phyloP scores from a whole-genome alignment of 2,797 vertebrate species.

The Caiman crocodilus region DNA sequence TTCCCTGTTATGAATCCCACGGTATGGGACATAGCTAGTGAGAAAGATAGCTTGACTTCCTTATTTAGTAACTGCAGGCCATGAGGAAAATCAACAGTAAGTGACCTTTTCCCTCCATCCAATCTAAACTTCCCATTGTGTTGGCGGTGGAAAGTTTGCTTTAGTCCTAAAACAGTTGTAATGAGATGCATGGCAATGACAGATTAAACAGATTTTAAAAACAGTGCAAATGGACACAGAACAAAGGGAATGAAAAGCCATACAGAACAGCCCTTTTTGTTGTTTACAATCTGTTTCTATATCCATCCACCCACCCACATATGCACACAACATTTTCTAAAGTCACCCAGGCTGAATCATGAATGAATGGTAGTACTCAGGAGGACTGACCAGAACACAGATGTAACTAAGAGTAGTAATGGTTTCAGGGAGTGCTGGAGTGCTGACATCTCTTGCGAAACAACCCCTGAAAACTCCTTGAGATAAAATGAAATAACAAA shows the following conservation, averaged over 20 bases:
- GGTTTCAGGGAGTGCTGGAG: slow-evolving; percentile 24
- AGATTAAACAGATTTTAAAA: background rate
- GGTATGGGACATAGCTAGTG: background rate
- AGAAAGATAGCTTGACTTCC: background rate
- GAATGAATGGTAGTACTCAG: background rate
- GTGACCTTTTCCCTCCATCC: slow-evolving; percentile 16
- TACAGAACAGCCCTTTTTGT: background rate
- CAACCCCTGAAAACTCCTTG: slow-evolving; percentile 17
- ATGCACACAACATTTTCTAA: background rate
- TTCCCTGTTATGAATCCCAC: background rate
- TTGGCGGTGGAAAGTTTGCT: background rate
- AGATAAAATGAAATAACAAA: background rate
- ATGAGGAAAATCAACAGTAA: background rate
- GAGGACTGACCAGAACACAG: background rate
- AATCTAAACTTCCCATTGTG: background rate
- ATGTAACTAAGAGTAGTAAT: background rate
- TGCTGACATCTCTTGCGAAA: background rate
- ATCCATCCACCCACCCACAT: rapidly evolving
- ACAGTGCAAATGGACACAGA: background rate
- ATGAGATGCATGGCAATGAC: background rate
- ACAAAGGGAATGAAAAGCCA: background rate
- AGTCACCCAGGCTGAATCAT: background rate
- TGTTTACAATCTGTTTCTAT: background rate
- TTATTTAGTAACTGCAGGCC: background rate
- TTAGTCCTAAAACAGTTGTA: background rate